phyloP scores from a whole-genome alignment of 2,113 vertebrate genomes.

The Ptychochromis oligacanthus region DNA sequence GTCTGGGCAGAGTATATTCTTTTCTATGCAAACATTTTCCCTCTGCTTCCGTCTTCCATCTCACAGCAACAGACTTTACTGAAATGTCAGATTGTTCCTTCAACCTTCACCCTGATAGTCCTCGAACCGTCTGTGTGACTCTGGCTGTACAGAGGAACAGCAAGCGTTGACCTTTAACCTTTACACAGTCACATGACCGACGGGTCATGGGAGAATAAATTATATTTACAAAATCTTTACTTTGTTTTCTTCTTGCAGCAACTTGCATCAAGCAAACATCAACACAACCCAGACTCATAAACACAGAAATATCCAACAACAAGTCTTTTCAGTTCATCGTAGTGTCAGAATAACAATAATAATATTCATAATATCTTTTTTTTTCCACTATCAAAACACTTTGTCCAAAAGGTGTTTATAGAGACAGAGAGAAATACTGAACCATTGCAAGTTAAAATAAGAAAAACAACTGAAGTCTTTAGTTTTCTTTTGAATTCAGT shows the following conservation, averaged over 20 bases:
- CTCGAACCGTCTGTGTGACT: slow-evolving; percentile 12
- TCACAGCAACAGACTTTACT: not conserved
- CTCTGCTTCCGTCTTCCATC: not conserved
- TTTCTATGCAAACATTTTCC: not conserved
- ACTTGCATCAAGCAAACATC: slow-evolving; percentile 73
- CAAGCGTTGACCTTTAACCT: slow-evolving; percentile 37
- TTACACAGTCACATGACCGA: slow-evolving; percentile 66
- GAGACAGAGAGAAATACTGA: slow-evolving; percentile 34
- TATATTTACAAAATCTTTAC: slow-evolving; percentile 81
- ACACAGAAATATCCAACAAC: slow-evolving; percentile 59
- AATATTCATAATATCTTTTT: slow-evolving; percentile 39
- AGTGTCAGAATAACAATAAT: slow-evolving; percentile 50
- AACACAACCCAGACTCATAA: slow-evolving; percentile 71
- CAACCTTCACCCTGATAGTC: slow-evolving; percentile 37
- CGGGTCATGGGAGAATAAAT: slow-evolving; percentile 73
- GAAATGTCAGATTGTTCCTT: slow-evolving; percentile 14
- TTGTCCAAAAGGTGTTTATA: slow-evolving; percentile 54
- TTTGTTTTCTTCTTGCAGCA: slow-evolving; percentile 66
- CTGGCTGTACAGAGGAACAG: slow-evolving; percentile 28
- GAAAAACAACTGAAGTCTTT: slow-evolving; percentile 22
- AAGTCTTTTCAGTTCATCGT: slow-evolving; percentile 22
- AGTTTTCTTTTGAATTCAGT: not conserved
- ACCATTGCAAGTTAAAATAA: slow-evolving; percentile 46
- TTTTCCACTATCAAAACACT: slow-evolving; percentile 72
- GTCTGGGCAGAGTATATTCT: not conserved